Evolutionary conservation across 1,140 invertebrate genomes (phyloP).

Genomic region (Antheraea pernyi): DNA sequence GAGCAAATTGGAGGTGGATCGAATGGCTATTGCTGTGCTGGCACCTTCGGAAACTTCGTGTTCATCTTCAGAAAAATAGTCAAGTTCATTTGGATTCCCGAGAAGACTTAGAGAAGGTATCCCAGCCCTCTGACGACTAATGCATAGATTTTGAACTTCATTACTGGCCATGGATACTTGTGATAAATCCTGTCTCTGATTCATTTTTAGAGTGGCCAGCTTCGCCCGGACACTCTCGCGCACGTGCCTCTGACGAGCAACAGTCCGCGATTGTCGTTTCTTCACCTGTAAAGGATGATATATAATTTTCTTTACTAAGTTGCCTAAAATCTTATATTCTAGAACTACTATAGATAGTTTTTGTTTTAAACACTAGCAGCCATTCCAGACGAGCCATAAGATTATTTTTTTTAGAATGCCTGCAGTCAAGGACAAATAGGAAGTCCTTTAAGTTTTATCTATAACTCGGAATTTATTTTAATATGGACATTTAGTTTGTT

Average conservation of each 20-base stretch:
- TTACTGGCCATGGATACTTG: conserved; percentile 33
- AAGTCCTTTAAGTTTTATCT: too few relatives aligned
- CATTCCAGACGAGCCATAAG: too few relatives aligned
- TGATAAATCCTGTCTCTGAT: neutral
- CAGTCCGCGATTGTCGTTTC: conserved; percentile 67
- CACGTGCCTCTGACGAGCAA: conserved; percentile 61
- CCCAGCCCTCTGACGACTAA: conserved; percentile 30
- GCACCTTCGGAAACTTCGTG: conserved; percentile 45
- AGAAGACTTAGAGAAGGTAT: conserved; percentile 76
- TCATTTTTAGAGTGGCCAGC: conserved; percentile 18
- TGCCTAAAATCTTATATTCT: too few relatives aligned
- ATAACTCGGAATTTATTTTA: too few relatives aligned
- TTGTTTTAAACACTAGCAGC: too few relatives aligned
- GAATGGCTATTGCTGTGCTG: conserved; percentile 62
- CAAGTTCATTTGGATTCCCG: conserved; percentile 82
- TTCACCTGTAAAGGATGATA: conserved; percentile 27
- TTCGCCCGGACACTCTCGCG: conserved; percentile 59
- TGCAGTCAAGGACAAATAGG: too few relatives aligned
- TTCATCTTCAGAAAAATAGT: conserved; percentile 81
- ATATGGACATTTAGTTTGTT: too few relatives aligned
- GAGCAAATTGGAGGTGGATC: conserved; percentile 63
- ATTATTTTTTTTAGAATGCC: too few relatives aligned
- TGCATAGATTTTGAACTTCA: conserved; percentile 49
- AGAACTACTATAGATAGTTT: too few relatives aligned
- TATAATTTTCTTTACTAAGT: too few relatives aligned